Evolutionary conservation across 2,113 vertebrate species (phyloP).

Genomic region (Micromys minutus): DNA sequence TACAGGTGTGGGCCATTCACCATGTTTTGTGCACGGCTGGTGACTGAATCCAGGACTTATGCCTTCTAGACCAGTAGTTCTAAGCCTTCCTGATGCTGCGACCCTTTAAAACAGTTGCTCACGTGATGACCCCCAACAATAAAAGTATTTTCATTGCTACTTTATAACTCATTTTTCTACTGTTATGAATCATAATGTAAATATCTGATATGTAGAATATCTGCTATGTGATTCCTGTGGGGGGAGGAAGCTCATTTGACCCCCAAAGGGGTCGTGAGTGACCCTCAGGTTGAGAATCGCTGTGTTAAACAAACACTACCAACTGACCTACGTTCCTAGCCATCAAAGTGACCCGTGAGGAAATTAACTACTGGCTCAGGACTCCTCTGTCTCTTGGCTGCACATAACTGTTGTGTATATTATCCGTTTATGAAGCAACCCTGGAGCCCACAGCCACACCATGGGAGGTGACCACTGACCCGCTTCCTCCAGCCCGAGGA

Average conservation of each 20-base stretch:
- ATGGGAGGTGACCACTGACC: background rate
- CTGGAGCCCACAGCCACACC: background rate
- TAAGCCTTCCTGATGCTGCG: background rate
- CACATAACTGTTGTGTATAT: background rate
- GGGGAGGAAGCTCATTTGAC: background rate
- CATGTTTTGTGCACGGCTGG: background rate
- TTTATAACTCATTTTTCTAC: background rate
- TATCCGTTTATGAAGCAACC: constrained; percentile 12
- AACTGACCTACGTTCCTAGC: background rate
- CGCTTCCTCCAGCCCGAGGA: background rate
- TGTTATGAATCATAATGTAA: background rate
- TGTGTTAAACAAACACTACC: background rate
- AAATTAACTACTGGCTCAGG: background rate
- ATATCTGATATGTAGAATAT: background rate
- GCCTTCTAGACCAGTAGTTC: background rate
- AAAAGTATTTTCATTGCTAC: background rate
- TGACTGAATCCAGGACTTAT: too few species aligned
- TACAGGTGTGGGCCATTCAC: background rate
- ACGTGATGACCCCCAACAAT: background rate
- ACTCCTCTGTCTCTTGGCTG: background rate
- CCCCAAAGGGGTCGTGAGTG: background rate
- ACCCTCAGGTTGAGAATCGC: background rate
- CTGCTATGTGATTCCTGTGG: background rate
- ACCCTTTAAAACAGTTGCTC: background rate
- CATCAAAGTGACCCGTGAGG: background rate